Conservation (phyloP, 1,140 invertebrate genomes). For the Hypothenemus hampei region DNA sequence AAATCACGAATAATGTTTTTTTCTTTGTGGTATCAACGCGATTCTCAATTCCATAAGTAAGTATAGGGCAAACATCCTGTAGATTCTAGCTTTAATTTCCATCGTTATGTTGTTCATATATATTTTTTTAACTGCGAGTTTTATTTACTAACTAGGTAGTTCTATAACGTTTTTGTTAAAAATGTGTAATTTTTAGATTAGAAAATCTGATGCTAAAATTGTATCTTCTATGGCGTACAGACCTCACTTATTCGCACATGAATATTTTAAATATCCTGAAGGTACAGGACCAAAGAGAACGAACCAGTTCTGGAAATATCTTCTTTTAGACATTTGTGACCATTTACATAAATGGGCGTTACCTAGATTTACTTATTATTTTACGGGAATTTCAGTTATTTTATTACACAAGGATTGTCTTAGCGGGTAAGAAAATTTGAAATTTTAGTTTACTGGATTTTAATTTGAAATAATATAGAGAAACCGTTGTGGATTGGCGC, state of each 20-base stretch:
- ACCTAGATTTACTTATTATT: slow-evolving; percentile 50
- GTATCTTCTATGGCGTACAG: slow-evolving; percentile 59
- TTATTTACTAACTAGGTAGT: neutral
- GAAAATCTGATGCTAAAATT: slow-evolving; percentile 58
- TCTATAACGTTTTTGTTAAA: too few relatives aligned
- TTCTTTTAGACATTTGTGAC: slow-evolving; percentile 48
- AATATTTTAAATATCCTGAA: slow-evolving; percentile 44
- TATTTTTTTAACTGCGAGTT: neutral
- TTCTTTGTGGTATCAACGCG: too few relatives aligned
- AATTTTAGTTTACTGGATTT: neutral
- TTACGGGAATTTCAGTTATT: slow-evolving; percentile 58
- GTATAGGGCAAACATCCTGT: too few relatives aligned
- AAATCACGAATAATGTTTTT: too few relatives aligned
- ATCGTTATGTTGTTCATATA: too few relatives aligned
- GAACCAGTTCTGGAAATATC: slow-evolving; percentile 47
- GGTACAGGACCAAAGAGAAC: slow-evolving; percentile 43
- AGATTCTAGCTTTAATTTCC: too few relatives aligned
- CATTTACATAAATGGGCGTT: slow-evolving; percentile 53
- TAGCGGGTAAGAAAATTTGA: slow-evolving; percentile 55
- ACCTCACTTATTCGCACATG: slow-evolving; percentile 52
- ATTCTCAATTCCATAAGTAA: too few relatives aligned
- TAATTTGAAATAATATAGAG: slow-evolving; percentile 52
- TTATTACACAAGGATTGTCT: slow-evolving; percentile 65
- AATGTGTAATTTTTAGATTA: slow-evolving; percentile 58
- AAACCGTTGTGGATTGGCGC: slow-evolving; percentile 53